Conservation (phyloP, 2,113 vertebrate genomes). For the Lethenteron camtschaticum region DNA sequence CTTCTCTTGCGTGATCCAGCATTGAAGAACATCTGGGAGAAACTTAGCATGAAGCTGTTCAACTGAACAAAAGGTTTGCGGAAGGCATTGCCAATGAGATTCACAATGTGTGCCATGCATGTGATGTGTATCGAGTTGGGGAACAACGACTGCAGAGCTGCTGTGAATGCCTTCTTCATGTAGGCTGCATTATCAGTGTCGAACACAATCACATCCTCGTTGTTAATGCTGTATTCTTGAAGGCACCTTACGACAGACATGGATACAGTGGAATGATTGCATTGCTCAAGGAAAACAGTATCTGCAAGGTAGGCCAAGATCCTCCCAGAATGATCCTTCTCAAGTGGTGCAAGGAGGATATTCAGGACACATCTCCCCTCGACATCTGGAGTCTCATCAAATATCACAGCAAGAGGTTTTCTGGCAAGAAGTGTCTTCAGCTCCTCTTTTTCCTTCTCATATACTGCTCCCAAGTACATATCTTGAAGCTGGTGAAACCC, state of each 20-base stretch:
- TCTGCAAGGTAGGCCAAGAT: conserved; percentile 11
- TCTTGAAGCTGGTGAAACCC: conserved; percentile 10
- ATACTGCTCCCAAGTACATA: conserved; percentile 8
- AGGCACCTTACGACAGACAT: conserved; percentile 8
- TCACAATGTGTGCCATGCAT: conserved; percentile 8
- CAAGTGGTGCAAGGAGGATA: no score
- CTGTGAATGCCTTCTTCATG: conserved; percentile 11
- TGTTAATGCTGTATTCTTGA: conserved; percentile 9
- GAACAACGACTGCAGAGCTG: conserved; percentile 10
- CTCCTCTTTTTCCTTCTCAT: conserved; percentile 7
- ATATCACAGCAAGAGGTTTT: conserved; percentile 12
- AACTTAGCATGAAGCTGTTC: no score
- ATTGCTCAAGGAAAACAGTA: conserved; percentile 10
- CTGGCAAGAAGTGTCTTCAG: conserved; percentile 7
- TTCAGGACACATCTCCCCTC: conserved; percentile 9
- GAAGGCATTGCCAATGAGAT: conserved; percentile 9
- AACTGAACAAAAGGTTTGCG: not conserved
- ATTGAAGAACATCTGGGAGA: no score
- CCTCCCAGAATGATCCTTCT: conserved; percentile 10
- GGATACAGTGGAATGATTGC: conserved; percentile 7
- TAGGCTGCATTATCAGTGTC: conserved; percentile 13
- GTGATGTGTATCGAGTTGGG: conserved; percentile 9
- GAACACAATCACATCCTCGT: conserved; percentile 12
- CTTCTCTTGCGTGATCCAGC: no score
- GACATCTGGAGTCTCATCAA: conserved; percentile 11